Evolutionary conservation across 2,797 vertebrate species (phyloP).

Genomic region (Chiroxiphia lanceolata): DNA sequence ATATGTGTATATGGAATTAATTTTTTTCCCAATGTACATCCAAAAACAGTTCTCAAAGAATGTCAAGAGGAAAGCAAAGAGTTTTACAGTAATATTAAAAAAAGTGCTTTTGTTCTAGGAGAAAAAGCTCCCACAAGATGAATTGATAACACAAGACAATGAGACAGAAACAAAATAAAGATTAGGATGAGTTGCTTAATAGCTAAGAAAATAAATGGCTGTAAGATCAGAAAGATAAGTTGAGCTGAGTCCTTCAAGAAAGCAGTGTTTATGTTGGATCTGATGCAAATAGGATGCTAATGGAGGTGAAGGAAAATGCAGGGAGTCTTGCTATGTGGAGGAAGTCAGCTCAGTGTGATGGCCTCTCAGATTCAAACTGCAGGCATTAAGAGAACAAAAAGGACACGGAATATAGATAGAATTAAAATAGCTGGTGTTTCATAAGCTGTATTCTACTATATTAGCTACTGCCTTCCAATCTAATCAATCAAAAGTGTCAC

Average conservation of each 20-base stretch:
- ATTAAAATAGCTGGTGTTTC: background rate
- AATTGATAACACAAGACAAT: background rate
- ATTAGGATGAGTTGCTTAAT: background rate
- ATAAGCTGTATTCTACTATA: background rate
- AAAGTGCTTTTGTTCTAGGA: background rate
- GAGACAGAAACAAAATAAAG: background rate
- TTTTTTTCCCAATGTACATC: background rate
- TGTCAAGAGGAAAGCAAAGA: background rate
- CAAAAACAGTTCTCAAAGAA: background rate
- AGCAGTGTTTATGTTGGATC: background rate
- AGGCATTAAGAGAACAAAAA: background rate
- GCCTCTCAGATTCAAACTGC: background rate
- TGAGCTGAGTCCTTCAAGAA: background rate
- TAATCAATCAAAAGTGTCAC: background rate
- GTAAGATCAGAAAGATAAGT: background rate
- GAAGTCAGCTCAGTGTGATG: background rate
- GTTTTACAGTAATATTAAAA: background rate
- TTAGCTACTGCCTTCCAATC: background rate
- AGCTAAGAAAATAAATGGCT: conserved; percentile 7
- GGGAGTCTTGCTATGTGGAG: background rate
- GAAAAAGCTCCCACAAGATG: background rate
- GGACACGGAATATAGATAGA: background rate
- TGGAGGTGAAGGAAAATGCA: background rate
- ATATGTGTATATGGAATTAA: background rate
- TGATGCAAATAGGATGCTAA: background rate